These are phyloP conservation scores for Macrotis lagotis DNA, from an alignment of 2,113 vertebrate species.

Conservation along the genomic window DNA sequence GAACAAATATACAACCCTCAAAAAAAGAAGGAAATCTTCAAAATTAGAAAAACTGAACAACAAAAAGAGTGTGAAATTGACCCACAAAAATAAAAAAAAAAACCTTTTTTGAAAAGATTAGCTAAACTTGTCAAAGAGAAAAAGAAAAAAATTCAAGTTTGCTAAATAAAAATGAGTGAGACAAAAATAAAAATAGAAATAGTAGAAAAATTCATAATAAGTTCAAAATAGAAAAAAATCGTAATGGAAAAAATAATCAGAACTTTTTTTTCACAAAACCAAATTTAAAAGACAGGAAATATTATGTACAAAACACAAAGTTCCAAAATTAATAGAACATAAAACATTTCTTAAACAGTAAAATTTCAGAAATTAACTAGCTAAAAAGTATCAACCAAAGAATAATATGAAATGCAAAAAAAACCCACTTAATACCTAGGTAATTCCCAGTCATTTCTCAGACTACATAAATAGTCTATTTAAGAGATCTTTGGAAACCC, in stretches of 20 bases:
- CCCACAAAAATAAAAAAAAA: background rate
- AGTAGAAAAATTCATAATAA: background rate
- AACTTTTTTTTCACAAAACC: background rate
- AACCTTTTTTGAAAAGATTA: background rate
- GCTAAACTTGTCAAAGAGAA: background rate
- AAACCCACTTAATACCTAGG: background rate
- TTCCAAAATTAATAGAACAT: background rate
- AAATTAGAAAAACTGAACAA: background rate
- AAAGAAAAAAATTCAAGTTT: background rate
- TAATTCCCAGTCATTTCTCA: background rate
- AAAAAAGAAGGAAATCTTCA: background rate
- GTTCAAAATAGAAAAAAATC: background rate
- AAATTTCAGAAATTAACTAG: background rate
- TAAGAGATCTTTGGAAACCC: background rate
- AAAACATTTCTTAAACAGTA: background rate
- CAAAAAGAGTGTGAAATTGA: background rate
- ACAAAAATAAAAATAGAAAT: background rate
- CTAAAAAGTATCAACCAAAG: background rate
- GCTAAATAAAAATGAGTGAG: background rate
- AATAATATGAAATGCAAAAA: background rate
- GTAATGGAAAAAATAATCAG: background rate
- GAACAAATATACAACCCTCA: background rate
- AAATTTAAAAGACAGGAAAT: background rate
- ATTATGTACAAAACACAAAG: background rate
- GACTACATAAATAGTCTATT: background rate